phyloP scores from a whole-genome alignment of 2,113 vertebrate genomes.

The Ia io region DNA sequence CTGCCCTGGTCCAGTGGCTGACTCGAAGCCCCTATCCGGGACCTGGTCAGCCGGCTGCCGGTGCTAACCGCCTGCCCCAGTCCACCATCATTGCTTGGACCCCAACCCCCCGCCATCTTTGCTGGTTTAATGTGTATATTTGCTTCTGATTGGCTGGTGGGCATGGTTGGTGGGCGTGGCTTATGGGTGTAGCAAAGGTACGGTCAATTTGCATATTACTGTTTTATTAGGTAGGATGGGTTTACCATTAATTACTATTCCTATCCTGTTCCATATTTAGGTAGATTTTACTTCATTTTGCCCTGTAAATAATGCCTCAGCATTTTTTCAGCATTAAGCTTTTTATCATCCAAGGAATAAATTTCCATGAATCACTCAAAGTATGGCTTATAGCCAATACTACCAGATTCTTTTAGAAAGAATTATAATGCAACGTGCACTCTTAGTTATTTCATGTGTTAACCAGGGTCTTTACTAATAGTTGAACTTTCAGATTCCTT shows the following conservation, averaged over 20 bases:
- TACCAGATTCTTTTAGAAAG: neutral
- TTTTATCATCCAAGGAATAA: neutral
- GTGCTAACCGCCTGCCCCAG: too few relatives aligned
- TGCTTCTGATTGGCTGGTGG: too few relatives aligned
- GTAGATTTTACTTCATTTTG: neutral
- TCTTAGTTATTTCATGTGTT: neutral
- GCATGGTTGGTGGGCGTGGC: too few relatives aligned
- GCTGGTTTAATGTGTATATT: too few relatives aligned
- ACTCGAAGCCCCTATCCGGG: too few relatives aligned
- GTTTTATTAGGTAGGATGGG: too few relatives aligned
- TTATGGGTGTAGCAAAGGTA: too few relatives aligned
- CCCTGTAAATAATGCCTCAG: neutral
- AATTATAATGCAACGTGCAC: neutral
- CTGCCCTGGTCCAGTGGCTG: too few relatives aligned
- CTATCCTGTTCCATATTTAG: neutral
- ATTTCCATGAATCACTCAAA: neutral
- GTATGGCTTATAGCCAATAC: neutral
- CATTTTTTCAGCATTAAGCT: neutral
- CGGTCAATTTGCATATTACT: too few relatives aligned
- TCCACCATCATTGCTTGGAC: too few relatives aligned
- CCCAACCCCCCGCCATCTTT: too few relatives aligned
- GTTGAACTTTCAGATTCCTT: neutral
- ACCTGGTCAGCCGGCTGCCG: too few relatives aligned
- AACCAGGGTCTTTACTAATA: neutral
- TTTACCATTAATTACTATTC: neutral